phyloP scores from a whole-genome alignment of 2,797 vertebrate species.

The Schizothorax lantsangensis region DNA sequence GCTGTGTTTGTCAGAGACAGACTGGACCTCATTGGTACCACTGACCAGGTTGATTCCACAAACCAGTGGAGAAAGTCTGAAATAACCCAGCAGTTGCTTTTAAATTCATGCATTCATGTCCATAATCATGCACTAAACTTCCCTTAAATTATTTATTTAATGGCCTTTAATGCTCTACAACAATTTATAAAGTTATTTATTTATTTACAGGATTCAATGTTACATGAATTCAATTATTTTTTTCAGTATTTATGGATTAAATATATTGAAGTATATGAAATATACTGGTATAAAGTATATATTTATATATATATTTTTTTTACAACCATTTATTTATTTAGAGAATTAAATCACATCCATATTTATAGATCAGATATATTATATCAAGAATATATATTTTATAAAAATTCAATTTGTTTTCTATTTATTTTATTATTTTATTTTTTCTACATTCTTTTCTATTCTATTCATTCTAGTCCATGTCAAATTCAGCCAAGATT shows the following conservation, averaged over 20 bases:
- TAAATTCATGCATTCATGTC: constrained; percentile 7
- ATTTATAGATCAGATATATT: neutral
- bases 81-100: constrained; percentile 50
- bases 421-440: too few relatives aligned
- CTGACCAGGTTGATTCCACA: constrained; percentile 59
- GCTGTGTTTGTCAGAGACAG: constrained; percentile 57
- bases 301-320: too few relatives aligned
- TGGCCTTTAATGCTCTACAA: neutral
- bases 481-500: neutral
- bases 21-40: constrained; percentile 53
- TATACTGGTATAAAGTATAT: too few relatives aligned
- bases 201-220: neutral
- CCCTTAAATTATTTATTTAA: neutral
- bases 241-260: neutral
- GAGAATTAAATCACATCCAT: neutral
- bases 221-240: neutral
- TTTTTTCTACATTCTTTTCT: neutral
- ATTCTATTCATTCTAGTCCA: neutral
- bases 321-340: neutral
- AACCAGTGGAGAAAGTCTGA: constrained; percentile 64
- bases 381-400: too few relatives aligned
- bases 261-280: neutral
- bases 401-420: too few relatives aligned
- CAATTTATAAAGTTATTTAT: neutral
- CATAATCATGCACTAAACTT: neutral